Conservation (phyloP, 2,113 vertebrate species). For the Sinocyclocheilus maitianheensis region DNA sequence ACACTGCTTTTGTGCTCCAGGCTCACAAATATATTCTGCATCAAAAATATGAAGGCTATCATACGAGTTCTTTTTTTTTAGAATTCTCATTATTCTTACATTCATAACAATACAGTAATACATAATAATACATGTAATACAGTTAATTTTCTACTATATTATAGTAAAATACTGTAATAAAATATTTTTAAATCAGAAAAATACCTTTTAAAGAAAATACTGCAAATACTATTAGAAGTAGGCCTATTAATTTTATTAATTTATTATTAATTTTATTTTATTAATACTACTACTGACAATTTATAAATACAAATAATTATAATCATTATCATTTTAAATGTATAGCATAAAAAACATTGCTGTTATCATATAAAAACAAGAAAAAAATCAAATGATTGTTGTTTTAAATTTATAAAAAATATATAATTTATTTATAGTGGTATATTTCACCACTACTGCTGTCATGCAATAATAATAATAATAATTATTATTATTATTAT, state of each 20-base stretch:
- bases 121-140: too few relatives aligned
- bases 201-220: not conserved
- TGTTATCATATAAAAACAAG: not conserved
- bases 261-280: not conserved
- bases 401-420: not conserved
- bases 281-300: not conserved
- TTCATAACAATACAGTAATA: not conserved
- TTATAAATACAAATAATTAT: not conserved
- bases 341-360: not conserved
- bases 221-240: not conserved
- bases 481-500: not conserved
- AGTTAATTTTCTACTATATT: not conserved
- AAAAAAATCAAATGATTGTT: not conserved
- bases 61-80: not conserved
- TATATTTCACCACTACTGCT: not conserved
- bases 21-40: not conserved
- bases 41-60: not conserved
- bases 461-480: not conserved
- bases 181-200: not conserved
- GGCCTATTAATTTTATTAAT: too few relatives aligned
- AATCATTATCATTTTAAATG: not conserved
- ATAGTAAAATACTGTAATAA: not conserved
- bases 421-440: too few relatives aligned
- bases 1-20: too few relatives aligned
- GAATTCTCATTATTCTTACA: not conserved